Evolutionary conservation across 1,140 invertebrate species (phyloP).

Genomic region (Ceratitis capitata): DNA sequence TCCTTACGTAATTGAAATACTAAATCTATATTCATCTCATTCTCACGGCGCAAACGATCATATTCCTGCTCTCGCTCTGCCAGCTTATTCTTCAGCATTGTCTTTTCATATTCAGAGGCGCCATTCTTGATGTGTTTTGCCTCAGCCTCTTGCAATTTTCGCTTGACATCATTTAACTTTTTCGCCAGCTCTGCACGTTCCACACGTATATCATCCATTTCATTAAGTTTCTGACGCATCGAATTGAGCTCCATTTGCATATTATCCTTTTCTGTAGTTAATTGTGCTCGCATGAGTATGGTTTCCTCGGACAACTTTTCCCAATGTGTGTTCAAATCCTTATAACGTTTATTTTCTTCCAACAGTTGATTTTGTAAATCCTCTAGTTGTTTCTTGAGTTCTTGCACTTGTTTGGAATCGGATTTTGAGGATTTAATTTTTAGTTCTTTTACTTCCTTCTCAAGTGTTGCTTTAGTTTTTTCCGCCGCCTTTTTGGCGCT

Average conservation of each 20-base stretch:
- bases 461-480: conserved; percentile 64
- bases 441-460: conserved; percentile 69
- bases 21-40: conserved; percentile 76
- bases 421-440: conserved; percentile 67
- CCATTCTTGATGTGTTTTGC: conserved; percentile 58
- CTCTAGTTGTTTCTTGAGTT: conserved; percentile 72
- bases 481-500: conserved; percentile 66
- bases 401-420: conserved; percentile 70
- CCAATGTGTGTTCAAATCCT: conserved; percentile 82
- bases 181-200: conserved; percentile 68
- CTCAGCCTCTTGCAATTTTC: conserved; percentile 67
- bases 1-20: conserved; percentile 74
- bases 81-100: conserved; percentile 74
- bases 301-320: conserved; percentile 85
- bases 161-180: conserved; percentile 74
- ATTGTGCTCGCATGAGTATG: conserved; percentile 78
- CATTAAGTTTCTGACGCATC: conserved; percentile 52
- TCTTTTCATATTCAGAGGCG: conserved; percentile 72
- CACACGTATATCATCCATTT: conserved; percentile 56
- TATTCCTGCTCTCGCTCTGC: conserved; percentile 81
- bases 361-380: conserved; percentile 72
- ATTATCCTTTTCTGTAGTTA: conserved; percentile 81
- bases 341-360: conserved; percentile 76
- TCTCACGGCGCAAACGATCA: conserved; percentile 77
- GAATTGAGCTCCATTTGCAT: conserved; percentile 66